Evolutionary conservation across 2,113 vertebrate genomes (phyloP).

Genomic region (Centropus bengalensis): DNA sequence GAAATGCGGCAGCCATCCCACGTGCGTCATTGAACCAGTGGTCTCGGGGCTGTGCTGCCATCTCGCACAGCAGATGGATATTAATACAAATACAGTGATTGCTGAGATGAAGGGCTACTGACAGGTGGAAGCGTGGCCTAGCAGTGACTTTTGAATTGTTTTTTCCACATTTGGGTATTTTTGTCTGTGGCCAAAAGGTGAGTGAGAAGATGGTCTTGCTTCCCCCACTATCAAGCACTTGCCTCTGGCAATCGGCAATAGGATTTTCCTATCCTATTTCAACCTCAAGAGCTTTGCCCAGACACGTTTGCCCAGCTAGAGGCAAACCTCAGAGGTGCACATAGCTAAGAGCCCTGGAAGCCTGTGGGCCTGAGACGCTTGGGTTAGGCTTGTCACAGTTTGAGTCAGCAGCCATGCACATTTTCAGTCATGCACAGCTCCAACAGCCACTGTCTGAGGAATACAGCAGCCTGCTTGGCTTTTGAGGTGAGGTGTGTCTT

Average conservation of each 20-base stretch:
- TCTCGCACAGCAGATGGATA: neutral
- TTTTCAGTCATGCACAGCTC: neutral
- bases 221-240: neutral
- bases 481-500: neutral
- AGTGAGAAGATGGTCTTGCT: neutral
- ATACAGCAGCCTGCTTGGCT: neutral
- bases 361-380: accelerated
- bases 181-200: neutral
- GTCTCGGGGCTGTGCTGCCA: neutral
- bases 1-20: neutral
- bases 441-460: neutral
- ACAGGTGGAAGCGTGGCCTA: neutral
- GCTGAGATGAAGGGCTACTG: neutral
- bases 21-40: accelerated
- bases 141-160: neutral
- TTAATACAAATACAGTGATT: neutral
- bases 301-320: neutral
- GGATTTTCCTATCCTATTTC: neutral
- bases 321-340: accelerated
- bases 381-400: neutral
- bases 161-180: neutral
- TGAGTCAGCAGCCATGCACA: neutral
- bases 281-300: neutral
- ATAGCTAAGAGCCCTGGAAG: accelerated
- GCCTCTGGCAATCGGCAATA: neutral